Base-by-base conservation (phyloP, 2,797 vertebrate species). In the Perodicticus potto region DNA sequence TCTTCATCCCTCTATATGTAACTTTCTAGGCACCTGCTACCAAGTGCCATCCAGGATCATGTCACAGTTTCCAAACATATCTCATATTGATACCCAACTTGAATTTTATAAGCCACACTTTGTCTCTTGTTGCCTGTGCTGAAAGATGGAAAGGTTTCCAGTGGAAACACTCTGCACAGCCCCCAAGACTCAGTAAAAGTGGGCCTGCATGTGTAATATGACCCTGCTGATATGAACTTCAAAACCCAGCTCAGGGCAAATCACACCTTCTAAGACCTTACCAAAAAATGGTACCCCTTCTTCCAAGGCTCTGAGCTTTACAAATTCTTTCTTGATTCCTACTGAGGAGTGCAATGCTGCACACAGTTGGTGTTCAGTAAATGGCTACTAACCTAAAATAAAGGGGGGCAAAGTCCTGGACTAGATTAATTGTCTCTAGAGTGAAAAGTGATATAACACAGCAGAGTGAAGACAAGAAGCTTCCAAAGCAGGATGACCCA, bases 11-110 rank as follows among this genome's bases (percentile, higher is more conserved):
- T 34, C 32, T 20, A 2, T 25, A 74, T 77, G 11, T 25, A 57
- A 2, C 61, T 65, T 91, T 89, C 12, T 5, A 81, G 89, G 72
- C 74, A 94, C 83, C 22, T 45, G 63, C 57, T 90, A 37, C 77
- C 11, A 22, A 80, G 14, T 67, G 57, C 57, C 72, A 20, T 70
- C n/a, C 17, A 49, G 40, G 76, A 85, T 43, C 43, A 72, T 37
- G 19, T 43, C n/a, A 37, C 11, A 32, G 74, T 20, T 87, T 77
- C 77, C 85, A 49, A 86, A 87, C 12, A 19, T 0, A 22, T 7
- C 49, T 91, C 76, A 69, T 29, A 81, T 92, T 73, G 53, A 67
- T 86, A 53, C 45, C 25, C 65, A 65, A 55, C 45, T 80, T 80
- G 6, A 43, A 89, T 67, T 93, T 84, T 57, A 20, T 40, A 78